Evolutionary conservation across 2,888 invertebrate species (phyloP), one percentile per base, ranked within the genome.

Genomic region (Leptinotarsa tumamoca): DNA sequence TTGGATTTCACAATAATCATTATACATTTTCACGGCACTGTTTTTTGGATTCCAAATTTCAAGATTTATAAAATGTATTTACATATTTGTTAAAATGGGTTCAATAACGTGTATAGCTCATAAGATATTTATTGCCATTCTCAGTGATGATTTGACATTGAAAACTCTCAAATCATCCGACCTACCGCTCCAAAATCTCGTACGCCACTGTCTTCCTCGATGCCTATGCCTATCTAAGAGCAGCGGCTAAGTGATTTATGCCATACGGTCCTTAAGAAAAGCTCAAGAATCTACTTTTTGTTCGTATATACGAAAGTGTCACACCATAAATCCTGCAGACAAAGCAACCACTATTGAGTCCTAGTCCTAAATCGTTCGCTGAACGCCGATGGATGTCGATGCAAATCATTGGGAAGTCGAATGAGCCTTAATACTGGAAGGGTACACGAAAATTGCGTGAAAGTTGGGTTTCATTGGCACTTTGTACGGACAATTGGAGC

Each of bases 241-340:
- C 81, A 81, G 82, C 83, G 83, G 80, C 83, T 83, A 84, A 85
- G 87, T 88, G 88, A 88, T 88, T 88, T 88, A 88, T 88, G 86
- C 87, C 88, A 82, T 87, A 86, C 87, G 86, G 87, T 86, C 87
- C 85, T 87, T 87, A 86, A 87, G 87, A 88, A 87, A 87, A 86
- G 87, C 86, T 87, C 87, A 87, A 87, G 87, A 87, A 87, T 86
- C 87, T 85, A 86, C 87, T 87, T 87, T 87, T 87, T 88, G 87
- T 86, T 85, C 86, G 87, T 79, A 79, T 86, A 87, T 87, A 87
- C 86, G 87, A 87, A 88, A 88, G 87, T 88, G 88, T 88, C 88
- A 88, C 87, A 86, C 87, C 87, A 88, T 88, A 88, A 88, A 88
- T 88, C 87, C 85, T 87, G 73, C 80, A 83, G 83, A 85, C 86